Evolutionary conservation across 92 coral and sea anemone genomes (phyloP), one percentile per base, ranked within the genome.

Genomic region (Diadumene lineata): DNA sequence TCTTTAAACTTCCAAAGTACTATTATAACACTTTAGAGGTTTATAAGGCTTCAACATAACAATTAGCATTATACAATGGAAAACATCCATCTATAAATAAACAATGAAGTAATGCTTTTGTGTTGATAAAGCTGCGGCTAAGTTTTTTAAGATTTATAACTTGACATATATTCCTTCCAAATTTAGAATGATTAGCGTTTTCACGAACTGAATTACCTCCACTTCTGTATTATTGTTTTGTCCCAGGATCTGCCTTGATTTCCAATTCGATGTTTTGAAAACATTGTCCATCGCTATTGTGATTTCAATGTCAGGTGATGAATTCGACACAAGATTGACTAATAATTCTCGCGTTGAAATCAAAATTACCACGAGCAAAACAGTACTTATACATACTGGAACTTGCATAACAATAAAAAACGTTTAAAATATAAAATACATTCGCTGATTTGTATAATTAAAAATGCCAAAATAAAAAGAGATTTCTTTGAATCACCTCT

Each of bases 231-330:
- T 29, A 72, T 72, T 72, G 8, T 31, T 1, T 18, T 50, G 64
- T 22, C 23, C 51, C 17, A 72, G 77, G 56, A 72, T 72, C 66
- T 32, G 51, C 50, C 77, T 72, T 11, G 77, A 72, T 1, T 29
- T 60, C 77, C 77, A 72, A 0, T 30, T 19, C 28, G 55, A 16
- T 53, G 19, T 3, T 31, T 60, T 23, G 8, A 16, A 33, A 33
- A 33, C 18, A 16, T 15, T 72, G 25, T 72, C 30, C 1, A 64
- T 38, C 6, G 32, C 43, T 19, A 30, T 17, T 21, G 26, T 4
- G 1, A 18, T 23, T 19, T 7, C 4, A 3, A 15, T 43, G 61
- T 50, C 50, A 13, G 30, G 22, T 19, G 48, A 10, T 11, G 64
- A 23, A 1, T 51, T 34, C 25, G 34, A 15, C 7, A 56, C 32